Conservation (phyloP, 2,888 invertebrate species). For the Phalangium opilio region DNA sequence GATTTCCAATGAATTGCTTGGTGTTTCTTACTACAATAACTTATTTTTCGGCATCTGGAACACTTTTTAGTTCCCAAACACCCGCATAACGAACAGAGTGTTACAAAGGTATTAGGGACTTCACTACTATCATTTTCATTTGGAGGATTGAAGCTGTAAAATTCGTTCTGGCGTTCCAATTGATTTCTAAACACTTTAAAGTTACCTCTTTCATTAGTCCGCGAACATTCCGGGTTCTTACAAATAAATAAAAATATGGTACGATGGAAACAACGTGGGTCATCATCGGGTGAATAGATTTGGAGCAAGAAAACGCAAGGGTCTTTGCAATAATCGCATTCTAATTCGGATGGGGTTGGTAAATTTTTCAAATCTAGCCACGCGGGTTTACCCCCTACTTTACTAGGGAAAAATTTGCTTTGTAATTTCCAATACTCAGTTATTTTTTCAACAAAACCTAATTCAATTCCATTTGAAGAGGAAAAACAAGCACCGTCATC, state of each 20-base stretch:
- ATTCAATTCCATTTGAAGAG: conserved; percentile 35
- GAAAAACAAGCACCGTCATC: no score
- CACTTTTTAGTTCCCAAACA: conserved; percentile 56
- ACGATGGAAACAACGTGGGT: conserved; percentile 56
- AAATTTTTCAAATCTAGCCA: conserved; percentile 69
- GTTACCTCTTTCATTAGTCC: conserved; percentile 43
- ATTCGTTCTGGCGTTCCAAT: conserved; percentile 55
- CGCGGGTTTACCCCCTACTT: conserved; percentile 83
- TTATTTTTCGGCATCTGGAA: conserved; percentile 55
- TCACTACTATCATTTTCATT: conserved; percentile 33
- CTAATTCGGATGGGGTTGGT: conserved; percentile 46
- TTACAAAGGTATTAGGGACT: conserved; percentile 26
- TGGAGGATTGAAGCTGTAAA: conserved; percentile 58
- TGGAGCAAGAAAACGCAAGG: conserved; percentile 71
- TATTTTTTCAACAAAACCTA: conserved; percentile 59
- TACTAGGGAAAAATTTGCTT: conserved; percentile 81
- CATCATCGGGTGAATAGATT: conserved; percentile 71
- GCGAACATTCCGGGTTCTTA: conserved; percentile 52
- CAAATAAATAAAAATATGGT: conserved; percentile 78
- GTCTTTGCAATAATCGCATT: conserved; percentile 53
- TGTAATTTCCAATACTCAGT: conserved; percentile 49
- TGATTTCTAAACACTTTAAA: conserved; percentile 63
- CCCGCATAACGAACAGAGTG: conserved; percentile 65
- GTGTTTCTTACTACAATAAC: conserved; percentile 69
- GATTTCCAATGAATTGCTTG: conserved; percentile 74